Evolutionary conservation across 2,888 invertebrate species (phyloP).

Genomic region (Subacronicta megacephala): DNA sequence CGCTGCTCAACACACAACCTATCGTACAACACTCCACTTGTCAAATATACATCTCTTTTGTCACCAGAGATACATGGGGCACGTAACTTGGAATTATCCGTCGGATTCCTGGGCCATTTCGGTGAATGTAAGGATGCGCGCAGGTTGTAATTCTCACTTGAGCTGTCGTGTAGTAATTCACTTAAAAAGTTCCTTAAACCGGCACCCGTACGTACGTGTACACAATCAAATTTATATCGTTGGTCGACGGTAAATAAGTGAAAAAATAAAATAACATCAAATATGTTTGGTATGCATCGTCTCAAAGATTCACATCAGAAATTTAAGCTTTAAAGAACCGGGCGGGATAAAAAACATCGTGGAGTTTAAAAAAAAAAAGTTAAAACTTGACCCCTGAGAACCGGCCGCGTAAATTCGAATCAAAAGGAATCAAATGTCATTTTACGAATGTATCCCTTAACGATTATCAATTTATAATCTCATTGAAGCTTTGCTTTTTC

Average conservation of each 20-base stretch:
- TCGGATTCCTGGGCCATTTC: slow-evolving; percentile 44
- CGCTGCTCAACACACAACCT: slow-evolving; percentile 42
- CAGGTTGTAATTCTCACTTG: slow-evolving; percentile 72
- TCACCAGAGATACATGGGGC: slow-evolving; percentile 35
- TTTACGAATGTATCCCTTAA: slow-evolving; percentile 74
- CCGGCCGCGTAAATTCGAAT: slow-evolving; percentile 87
- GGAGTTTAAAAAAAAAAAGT: slow-evolving; percentile 62
- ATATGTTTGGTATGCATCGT: slow-evolving; percentile 87
- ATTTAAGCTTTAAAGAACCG: slow-evolving; percentile 84
- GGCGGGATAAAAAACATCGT: slow-evolving; percentile 70
- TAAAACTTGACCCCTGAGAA: slow-evolving; percentile 73
- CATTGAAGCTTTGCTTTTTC: slow-evolving; percentile 60
- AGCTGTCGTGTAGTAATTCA: slow-evolving; percentile 62
- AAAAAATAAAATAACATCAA: slow-evolving; percentile 83
- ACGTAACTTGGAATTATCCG: slow-evolving; percentile 48
- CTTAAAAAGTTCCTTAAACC: slow-evolving; percentile 58
- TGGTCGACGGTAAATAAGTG: slow-evolving; percentile 66
- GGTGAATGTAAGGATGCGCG: slow-evolving; percentile 38
- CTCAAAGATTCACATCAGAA: slow-evolving; percentile 86
- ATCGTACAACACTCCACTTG: slow-evolving; percentile 48
- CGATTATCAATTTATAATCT: slow-evolving; percentile 71
- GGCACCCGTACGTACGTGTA: slow-evolving; percentile 63
- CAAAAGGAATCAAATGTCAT: slow-evolving; percentile 87
- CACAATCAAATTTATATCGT: slow-evolving; percentile 80
- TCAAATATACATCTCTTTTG: slow-evolving; percentile 53